Evolutionary conservation across 2,113 vertebrate species (phyloP).

Genomic region (Gopherus flavomarginatus): DNA sequence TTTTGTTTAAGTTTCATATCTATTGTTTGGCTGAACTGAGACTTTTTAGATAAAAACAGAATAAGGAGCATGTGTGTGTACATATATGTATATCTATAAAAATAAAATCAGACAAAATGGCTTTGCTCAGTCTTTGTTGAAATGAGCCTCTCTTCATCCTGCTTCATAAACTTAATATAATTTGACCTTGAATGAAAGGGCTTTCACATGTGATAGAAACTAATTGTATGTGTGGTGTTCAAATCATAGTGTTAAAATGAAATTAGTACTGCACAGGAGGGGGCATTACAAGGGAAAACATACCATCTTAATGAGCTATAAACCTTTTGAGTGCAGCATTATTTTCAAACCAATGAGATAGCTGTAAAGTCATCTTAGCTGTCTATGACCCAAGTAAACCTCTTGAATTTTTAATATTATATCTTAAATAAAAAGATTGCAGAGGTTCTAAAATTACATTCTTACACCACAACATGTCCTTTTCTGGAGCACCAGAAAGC

Average conservation of each 20-base stretch:
- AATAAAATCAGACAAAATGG: neutral
- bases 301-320: constrained; percentile 27
- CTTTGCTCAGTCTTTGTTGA: constrained; percentile 1
- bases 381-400: neutral
- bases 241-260: constrained; percentile 60
- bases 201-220: constrained; percentile 21
- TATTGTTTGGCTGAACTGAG: neutral
- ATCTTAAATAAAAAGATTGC: constrained; percentile 8
- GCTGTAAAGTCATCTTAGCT: constrained; percentile 6
- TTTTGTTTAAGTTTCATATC: neutral
- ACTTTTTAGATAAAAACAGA: neutral
- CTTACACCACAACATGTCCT: neutral
- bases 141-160: neutral
- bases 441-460: neutral
- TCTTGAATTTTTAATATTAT: constrained; percentile 4
- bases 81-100: neutral
- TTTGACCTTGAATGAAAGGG: constrained; percentile 54
- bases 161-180: neutral
- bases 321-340: constrained; percentile 26
- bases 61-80: neutral
- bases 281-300: constrained; percentile 37
- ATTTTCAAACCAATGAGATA: constrained; percentile 30
- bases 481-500: neutral
- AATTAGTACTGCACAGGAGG: constrained; percentile 49
- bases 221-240: constrained; percentile 42